Percentiles rank a stretch among this genome's conserved stretches.
Evolutionary conservation across 2,113 vertebrate genomes (phyloP).

Genomic region (Salminus brasiliensis): DNA sequence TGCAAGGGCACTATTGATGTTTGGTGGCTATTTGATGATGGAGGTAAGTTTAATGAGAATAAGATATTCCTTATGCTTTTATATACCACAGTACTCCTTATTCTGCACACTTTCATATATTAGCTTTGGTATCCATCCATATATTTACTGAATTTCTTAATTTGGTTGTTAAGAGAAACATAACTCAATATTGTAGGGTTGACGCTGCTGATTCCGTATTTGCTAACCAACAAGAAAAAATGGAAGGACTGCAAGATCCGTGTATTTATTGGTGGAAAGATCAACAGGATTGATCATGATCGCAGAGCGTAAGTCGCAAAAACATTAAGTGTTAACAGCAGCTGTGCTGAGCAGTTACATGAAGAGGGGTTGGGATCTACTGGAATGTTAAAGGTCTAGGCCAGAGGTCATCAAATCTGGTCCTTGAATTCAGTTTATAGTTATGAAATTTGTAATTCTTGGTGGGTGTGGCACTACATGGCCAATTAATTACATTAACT

Average conservation of each 20-base stretch:
- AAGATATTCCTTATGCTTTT: background rate
- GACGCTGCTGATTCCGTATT: conserved; percentile 93
- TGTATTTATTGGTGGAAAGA: conserved; percentile 82
- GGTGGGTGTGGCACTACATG: too few species aligned
- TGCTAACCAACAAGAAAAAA: conserved; percentile 87
- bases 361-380: background rate
- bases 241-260: conserved; percentile 80
- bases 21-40: conserved; percentile 99
- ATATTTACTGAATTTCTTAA: too few species aligned
- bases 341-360: background rate
- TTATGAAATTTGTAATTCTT: too few species aligned
- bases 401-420: too few species aligned
- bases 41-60: conserved; percentile 75
- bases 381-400: background rate
- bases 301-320: conserved; percentile 88
- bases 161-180: too few species aligned
- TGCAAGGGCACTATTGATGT: conserved; percentile 96
- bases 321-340: background rate
- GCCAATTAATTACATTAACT: too few species aligned
- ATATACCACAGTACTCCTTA: background rate
- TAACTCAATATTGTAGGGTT: conserved; percentile 74
- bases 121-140: too few species aligned
- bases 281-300: conserved; percentile 98
- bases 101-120: too few species aligned
- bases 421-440: too few species aligned